phyloP scores from a whole-genome alignment of 2,888 invertebrate species.

The Stenodera caucasica region DNA sequence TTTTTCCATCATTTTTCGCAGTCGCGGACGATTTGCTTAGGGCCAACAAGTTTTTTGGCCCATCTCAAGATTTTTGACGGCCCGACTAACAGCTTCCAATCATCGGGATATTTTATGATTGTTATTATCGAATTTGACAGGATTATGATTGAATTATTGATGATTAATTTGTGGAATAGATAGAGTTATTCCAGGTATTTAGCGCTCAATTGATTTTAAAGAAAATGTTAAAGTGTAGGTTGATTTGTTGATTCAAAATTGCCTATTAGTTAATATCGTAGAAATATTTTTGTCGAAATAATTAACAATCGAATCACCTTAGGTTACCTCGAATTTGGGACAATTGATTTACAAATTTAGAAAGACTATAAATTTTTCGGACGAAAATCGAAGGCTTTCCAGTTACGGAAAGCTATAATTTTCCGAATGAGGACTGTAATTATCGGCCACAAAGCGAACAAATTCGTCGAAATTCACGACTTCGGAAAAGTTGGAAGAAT shows the following conservation, averaged over 20 bases:
- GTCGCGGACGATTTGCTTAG: too few species aligned
- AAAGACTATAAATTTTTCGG: background rate
- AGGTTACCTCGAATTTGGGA: background rate
- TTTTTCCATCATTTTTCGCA: constrained; percentile 25
- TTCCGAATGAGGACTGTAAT: background rate
- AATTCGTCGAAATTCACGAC: too few species aligned
- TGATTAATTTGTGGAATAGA: background rate
- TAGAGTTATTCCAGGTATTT: background rate
- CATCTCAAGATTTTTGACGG: too few species aligned
- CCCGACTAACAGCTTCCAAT: too few species aligned
- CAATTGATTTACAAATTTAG: background rate
- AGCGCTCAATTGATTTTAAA: background rate
- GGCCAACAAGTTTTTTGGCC: too few species aligned
- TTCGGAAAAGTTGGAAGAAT: too few species aligned
- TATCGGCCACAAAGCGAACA: too few species aligned
- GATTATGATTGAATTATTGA: background rate
- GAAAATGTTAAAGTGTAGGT: constrained; percentile 5
- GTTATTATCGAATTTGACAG: background rate
- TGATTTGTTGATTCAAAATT: background rate
- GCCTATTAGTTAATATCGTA: background rate
- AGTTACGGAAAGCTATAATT: background rate
- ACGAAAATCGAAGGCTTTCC: background rate
- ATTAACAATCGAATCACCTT: background rate
- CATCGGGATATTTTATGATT: background rate
- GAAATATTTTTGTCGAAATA: background rate